Evolutionary conservation across 2,888 invertebrate species (phyloP), one percentile per base, ranked within the genome.

Genomic region (Sipha maydis): DNA sequence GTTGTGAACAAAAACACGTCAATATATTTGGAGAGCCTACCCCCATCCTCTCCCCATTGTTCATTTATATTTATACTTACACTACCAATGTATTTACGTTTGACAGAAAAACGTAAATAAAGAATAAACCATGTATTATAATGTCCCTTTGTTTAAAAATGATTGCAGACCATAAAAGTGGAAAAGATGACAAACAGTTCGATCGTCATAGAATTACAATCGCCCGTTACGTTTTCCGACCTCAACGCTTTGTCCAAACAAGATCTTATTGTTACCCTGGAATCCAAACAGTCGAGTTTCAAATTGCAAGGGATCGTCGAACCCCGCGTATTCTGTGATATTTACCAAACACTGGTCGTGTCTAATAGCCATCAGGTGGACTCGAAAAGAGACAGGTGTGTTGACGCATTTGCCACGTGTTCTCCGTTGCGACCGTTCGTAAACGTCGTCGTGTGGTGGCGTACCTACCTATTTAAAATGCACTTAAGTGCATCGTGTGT

Each of bases 131-230:
- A n/a, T 19, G 7, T 48, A 48, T 41, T n/a, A n/a, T 34, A 34
- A n/a, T 82, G 7, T 11, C 11, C 7, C 4, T 19, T 76, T 8
- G 34, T 38, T 28, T 14, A 54, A n/a, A 31, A 34, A n/a, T 54
- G 28, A 38, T 88, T 54, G 41, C 31, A 94, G 94, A 92, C 94
- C 67, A 94, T 95, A 90, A 93, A 93, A 89, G 94, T 96, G 25
- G 93, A 93, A 75, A 96, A 96, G 91, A 96, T 96, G 1, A 95
- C 95, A 8, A 93, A 95, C 83, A 96, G 96, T 91, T 92, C 96
- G 78, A 97, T 97, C 91, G 93, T 95, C 19, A 93, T 97, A 38
- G 96, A 97, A 92, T 93, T 97, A 0, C 95, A 96, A 0, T 95
- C 96, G 0, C 95, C 96, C 0, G 94, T 97, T 3, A 94, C 95